Percentiles rank a stretch among this genome's conserved stretches.
phyloP scores from a whole-genome alignment of 2,888 invertebrate species.

The Tromatobia lineatoria region DNA sequence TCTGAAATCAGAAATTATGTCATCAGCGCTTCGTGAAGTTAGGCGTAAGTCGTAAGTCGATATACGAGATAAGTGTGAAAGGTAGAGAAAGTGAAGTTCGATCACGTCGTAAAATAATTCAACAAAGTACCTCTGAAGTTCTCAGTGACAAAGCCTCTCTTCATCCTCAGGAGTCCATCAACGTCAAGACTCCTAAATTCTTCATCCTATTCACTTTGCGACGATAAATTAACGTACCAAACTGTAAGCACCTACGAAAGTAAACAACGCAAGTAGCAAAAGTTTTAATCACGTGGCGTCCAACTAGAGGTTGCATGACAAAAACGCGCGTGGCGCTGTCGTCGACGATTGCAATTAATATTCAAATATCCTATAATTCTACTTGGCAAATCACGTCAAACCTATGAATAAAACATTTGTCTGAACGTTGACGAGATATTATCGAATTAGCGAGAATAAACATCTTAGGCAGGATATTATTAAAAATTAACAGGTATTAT shows the following conservation, averaged over 20 bases:
- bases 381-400: not conserved
- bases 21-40: not conserved
- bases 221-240: conserved; percentile 1
- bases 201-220: not conserved
- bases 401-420: conserved; percentile 13
- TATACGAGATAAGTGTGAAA: not conserved
- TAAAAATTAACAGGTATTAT: too few relatives aligned
- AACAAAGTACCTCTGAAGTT: not conserved
- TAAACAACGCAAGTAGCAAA: not conserved
- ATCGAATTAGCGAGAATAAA: too few relatives aligned
- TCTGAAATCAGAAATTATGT: not conserved
- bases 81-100: not conserved
- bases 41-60: not conserved
- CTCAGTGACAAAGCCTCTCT: not conserved
- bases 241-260: not conserved
- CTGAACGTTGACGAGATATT: not conserved
- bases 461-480: not conserved
- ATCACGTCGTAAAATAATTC: not conserved
- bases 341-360: conserved; percentile 7
- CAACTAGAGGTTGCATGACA: not conserved
- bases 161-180: not conserved
- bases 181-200: conserved; percentile 1
- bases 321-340: not conserved
- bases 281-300: not conserved
- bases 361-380: conserved; percentile 14